Evolutionary conservation across 2,888 invertebrate species (phyloP).

Genomic region (Poecilobothrus nobilitatus): DNA sequence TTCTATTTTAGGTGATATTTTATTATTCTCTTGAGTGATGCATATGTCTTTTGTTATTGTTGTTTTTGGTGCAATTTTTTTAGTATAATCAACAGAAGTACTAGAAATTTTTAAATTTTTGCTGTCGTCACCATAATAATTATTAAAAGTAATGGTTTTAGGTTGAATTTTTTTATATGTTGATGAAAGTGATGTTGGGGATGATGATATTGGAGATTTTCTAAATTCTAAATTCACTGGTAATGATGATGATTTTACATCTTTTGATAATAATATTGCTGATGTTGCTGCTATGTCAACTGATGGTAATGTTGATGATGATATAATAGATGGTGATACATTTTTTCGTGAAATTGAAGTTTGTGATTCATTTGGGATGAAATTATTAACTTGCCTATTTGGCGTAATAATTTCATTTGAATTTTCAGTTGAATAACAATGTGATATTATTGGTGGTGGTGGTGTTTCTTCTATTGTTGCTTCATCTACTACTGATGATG

Average conservation of each 20-base stretch:
- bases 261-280: too few species aligned
- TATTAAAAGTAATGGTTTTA: not conserved
- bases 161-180: not conserved
- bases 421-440: not conserved
- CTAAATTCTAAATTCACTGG: not conserved
- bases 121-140: not conserved
- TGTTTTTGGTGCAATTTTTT: not conserved
- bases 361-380: not conserved
- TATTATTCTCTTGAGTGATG: not conserved
- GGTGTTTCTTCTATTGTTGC: not conserved
- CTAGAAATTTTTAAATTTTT: not conserved
- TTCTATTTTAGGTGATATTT: not conserved
- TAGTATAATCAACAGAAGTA: not conserved
- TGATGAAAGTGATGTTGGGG: not conserved
- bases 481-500: not conserved
- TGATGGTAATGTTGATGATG: not conserved
- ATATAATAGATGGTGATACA: not conserved
- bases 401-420: not conserved
- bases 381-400: not conserved
- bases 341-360: not conserved
- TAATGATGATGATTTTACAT: too few species aligned
- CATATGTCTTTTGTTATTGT: not conserved
- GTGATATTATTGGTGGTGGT: not conserved
- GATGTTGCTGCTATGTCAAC: too few species aligned
- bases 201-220: too few species aligned